Conservation (phyloP, 2,888 invertebrate species). For the Rotaria sp. region DNA sequence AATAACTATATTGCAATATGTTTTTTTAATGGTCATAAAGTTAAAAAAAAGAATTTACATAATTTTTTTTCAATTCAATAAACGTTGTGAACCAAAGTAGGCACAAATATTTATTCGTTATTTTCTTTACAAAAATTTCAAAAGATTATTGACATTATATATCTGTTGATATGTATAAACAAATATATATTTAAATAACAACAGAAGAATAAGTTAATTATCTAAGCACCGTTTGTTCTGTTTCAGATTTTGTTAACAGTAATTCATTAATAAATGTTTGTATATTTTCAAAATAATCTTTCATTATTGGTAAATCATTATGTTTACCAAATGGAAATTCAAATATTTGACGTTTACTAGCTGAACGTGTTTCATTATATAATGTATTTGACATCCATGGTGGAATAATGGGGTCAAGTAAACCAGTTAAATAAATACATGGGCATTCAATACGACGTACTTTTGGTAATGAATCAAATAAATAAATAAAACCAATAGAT, state of each 20-base stretch:
- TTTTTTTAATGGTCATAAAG: too few relatives aligned
- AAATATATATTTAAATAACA: background rate
- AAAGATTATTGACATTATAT: background rate
- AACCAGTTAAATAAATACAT: conserved; percentile 1
- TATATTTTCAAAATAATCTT: conserved; percentile 2
- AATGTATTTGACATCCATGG: conserved; percentile 11
- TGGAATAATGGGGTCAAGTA: conserved; percentile 3
- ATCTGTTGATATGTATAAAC: background rate
- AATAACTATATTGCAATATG: too few relatives aligned
- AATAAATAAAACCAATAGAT: conserved; percentile 12
- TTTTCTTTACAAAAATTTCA: background rate
- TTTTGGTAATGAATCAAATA: conserved; percentile 19
- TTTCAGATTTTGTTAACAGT: background rate
- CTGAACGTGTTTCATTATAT: background rate
- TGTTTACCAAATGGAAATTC: conserved; percentile 14
- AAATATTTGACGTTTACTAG: background rate
- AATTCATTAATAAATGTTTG: conserved; percentile 12
- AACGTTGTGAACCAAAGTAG: background rate
- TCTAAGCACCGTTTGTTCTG: background rate
- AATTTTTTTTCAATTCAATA: background rate
- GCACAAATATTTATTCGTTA: background rate
- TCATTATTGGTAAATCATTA: conserved; percentile 28
- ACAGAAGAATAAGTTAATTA: background rate
- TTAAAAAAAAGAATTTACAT: too few relatives aligned
- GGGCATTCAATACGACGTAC: background rate